These are phyloP conservation scores for Brachionus paranguensis DNA, from an alignment of 1,140 invertebrate genomes.

Conservation along the genomic window DNA sequence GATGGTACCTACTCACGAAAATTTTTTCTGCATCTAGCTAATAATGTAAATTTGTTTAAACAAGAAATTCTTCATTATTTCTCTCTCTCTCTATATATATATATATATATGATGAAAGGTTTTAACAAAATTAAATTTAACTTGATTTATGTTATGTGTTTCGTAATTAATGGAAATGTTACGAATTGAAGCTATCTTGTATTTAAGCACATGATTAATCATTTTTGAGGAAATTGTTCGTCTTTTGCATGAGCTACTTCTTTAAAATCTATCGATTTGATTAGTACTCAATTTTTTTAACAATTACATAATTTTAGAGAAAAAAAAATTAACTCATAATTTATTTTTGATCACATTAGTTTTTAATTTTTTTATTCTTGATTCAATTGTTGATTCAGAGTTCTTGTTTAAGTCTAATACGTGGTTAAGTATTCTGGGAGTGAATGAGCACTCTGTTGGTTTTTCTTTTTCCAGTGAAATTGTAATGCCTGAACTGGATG, in stretches of 20 bases:
- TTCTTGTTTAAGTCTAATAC: not conserved
- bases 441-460: not conserved
- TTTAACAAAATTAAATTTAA: constrained; percentile 16
- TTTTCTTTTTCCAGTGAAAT: not conserved
- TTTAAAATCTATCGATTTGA: not conserved
- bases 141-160: constrained; percentile 21
- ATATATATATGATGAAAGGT: not conserved
- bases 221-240: not conserved
- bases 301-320: not conserved
- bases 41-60: constrained; percentile 20
- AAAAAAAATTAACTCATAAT: not conserved
- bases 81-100: no score
- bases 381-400: no score
- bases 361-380: not conserved
- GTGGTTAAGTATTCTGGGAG: not conserved
- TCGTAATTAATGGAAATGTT: constrained; percentile 19
- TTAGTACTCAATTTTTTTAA: not conserved
- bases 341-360: not conserved
- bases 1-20: not conserved
- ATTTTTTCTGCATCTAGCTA: not conserved
- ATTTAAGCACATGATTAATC: constrained; percentile 14
- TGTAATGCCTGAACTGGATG: not conserved
- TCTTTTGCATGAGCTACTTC: not conserved
- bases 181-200: not conserved
- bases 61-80: constrained; percentile 33